Evolutionary conservation across 30 jellyfish, hydroid and myxozoan species (phyloP), one percentile per base, ranked within the genome.

Genomic region (Sanderia malayensis): DNA sequence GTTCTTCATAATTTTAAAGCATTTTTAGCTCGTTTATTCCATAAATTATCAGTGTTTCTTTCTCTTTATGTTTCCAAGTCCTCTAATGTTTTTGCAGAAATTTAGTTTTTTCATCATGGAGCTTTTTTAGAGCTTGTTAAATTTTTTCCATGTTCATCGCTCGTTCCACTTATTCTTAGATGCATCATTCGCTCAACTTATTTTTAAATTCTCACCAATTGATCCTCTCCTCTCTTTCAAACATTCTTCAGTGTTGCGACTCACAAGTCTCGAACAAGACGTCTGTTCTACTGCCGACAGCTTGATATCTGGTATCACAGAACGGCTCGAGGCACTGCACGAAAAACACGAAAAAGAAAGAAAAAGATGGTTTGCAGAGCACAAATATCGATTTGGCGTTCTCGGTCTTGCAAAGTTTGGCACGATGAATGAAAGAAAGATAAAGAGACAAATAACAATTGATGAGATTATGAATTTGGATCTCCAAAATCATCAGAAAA

Each of bases 381-480:
- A 74, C 10, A 61, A 61, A 0, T 74, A 74, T 34, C 22, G 21
- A 1, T 58, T 33, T 29, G 86, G 86, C 0, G n/a, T 52, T 28
- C 77, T 20, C 25, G 86, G 76, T 9, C 24, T 46, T 37, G 17
- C 20, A 22, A 59, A 61, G 47, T 74, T 52, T 45, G 78, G 78
- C 21, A 52, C 86, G 15, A 74, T 24, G 25, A 49, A 59, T 30
- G 34, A 61, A 19, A 46, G 34, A 4, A 25, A 19, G 45, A 45
- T 74, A 20, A 59, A 44, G 18, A 30, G 67, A n/a, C 37, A 59
- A 62, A 74, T 74, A 19, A 52, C 27, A 24, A 17, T 30, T 26
- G 32, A 60, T 34, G 86, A 74, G 22, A 74, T 74, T 1, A 74
- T 74, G 71, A 19, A n/a, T 26, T 25, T 25, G 2, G 61, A 62